phyloP scores from a whole-genome alignment of 23 tunicate species.

The Ciona savignyi region DNA sequence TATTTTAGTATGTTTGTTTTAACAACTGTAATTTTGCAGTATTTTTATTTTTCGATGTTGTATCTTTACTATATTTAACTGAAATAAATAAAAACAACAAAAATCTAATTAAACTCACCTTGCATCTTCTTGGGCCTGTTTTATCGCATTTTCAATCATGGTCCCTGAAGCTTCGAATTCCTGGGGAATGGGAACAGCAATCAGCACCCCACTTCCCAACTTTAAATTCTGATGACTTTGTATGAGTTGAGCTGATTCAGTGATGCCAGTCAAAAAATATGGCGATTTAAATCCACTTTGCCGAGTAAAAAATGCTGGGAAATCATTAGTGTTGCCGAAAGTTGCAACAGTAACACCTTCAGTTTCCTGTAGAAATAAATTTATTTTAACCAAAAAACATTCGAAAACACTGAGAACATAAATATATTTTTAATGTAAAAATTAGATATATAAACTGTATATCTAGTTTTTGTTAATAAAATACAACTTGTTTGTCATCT shows the following conservation, averaged over 20 bases:
- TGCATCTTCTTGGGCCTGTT: conserved; percentile 26
- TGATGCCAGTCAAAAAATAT: conserved; percentile 6
- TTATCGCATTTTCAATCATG: conserved; percentile 30
- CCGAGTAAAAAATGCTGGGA: conserved; percentile 83
- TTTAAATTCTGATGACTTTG: conserved; percentile 22
- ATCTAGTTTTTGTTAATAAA: too few species aligned
- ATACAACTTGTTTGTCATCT: too few species aligned
- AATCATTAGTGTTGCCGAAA: conserved; percentile 43
- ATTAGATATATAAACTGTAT: too few species aligned
- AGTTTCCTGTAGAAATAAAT: conserved; percentile 52
- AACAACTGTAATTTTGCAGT: too few species aligned
- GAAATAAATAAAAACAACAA: too few species aligned
- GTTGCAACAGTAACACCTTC: conserved; percentile 91
- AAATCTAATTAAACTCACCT: conserved; percentile 1
- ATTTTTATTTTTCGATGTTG: too few species aligned
- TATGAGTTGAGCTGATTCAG: conserved; percentile 45
- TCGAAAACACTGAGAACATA: neutral
- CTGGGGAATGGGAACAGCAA: conserved; percentile 83
- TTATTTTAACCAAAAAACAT: too few species aligned
- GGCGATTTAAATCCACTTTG: conserved; percentile 71
- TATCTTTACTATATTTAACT: neutral
- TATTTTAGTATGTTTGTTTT: too few species aligned
- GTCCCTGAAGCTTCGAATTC: conserved; percentile 32
- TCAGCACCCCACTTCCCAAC: conserved; percentile 56
- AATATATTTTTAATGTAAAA: too few species aligned